Base-by-base conservation (phyloP, 2,113 vertebrate species). In the Sula dactylatra region DNA sequence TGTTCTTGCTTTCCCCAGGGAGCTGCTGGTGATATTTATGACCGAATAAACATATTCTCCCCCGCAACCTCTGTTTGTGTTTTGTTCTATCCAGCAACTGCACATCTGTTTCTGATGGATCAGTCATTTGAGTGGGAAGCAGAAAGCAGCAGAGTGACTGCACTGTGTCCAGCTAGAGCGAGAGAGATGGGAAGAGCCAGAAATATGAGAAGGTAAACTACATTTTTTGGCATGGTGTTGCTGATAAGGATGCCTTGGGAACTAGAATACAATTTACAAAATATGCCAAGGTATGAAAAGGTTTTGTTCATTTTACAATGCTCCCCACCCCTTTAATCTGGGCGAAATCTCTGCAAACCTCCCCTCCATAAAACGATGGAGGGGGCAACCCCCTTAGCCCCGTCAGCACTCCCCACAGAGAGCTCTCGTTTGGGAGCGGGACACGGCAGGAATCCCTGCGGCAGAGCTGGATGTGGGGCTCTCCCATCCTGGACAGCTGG, bases 291-390 rank as follows among this genome's bases (percentile, higher is more conserved):
- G 52, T 47, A 7, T 1, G 7, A 32, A 15, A 25, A 0, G 13
- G 0, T 24, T 56, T 13, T 56, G 13, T 32, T 67, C 15, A 5
- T 71, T 64, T 58, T 16, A 2, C 32, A 10, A 21, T 8, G 36
- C 25, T 73, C 17, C 32, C 44, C 27, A 7, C 8, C 10, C 20
- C 1, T 66, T 6, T 7, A 4, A 11, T 2, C 0, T 2, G 21
- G 64, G 49, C 61, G 16, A 40, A 44, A 17, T 15, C 40, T 55
- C 47, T 40, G 10, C 50, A 26, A 1, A 8, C 17, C 15, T 15
- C 7, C 10, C 1, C 4, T 16, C 42, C 31, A 2, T 1, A 3
- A 11, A 34, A 2, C 0, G 1, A 0, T 0, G 21, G 29, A 2
- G 22, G 29, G 38, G 11, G 25, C 14, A 11, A 4, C 10, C 12